Evolutionary conservation across 2,888 invertebrate species (phyloP).

Genomic region (Enchytraeus crypticus): DNA sequence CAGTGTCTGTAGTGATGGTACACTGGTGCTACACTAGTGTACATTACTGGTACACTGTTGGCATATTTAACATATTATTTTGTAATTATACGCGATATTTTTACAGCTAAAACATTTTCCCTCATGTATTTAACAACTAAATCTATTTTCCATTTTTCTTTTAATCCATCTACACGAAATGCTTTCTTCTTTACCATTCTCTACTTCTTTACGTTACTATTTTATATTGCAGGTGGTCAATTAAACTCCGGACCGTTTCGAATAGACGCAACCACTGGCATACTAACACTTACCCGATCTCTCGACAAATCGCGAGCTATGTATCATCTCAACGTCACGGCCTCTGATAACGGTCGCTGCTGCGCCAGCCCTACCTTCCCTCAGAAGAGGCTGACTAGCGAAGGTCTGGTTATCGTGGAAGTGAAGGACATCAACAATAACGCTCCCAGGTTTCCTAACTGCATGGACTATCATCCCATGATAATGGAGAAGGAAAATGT

Average conservation of each 20-base stretch:
- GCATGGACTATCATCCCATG: conserved; percentile 77
- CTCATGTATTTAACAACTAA: too few species aligned
- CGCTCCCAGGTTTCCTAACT: conserved; percentile 89
- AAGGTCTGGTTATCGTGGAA: conserved; percentile 76
- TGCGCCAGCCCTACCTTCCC: conserved; percentile 83
- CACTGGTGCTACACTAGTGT: too few species aligned
- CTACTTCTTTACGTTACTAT: too few species aligned
- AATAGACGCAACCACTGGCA: conserved; percentile 43
- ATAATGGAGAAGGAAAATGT: conserved; percentile 26
- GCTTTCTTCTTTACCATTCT: too few species aligned
- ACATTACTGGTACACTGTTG: too few species aligned
- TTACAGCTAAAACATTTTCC: too few species aligned
- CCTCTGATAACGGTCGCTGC: conserved; percentile 93
- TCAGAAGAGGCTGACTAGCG: conserved; percentile 73
- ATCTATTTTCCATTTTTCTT: too few species aligned
- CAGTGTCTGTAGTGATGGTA: too few species aligned
- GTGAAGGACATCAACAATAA: conserved; percentile 96
- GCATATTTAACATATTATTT: too few species aligned
- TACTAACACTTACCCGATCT: conserved; percentile 35
- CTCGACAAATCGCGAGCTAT: conserved; percentile 48
- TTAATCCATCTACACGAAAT: too few species aligned
- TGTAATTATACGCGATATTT: too few species aligned
- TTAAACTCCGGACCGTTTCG: conserved; percentile 32
- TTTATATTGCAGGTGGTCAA: conserved; percentile 13
- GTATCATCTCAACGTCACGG: conserved; percentile 91